phyloP scores from a whole-genome alignment of 2,797 vertebrate genomes.

The Cyclura pinguis region DNA sequence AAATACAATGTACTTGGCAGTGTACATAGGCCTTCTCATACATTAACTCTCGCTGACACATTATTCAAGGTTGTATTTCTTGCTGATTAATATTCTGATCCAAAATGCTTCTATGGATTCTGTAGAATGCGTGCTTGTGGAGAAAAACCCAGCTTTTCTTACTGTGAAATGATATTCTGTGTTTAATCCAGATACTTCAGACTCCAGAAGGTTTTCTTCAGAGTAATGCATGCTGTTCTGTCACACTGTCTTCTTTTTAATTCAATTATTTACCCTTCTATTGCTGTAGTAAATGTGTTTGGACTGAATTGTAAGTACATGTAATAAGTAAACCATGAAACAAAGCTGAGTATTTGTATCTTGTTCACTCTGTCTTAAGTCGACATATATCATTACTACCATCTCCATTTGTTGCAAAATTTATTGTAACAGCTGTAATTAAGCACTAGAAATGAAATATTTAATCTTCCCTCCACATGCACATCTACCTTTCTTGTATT shows the following conservation, averaged over 20 bases:
- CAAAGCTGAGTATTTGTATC: neutral
- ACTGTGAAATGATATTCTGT: conserved; percentile 58
- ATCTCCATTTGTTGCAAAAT: neutral
- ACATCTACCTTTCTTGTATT: no score
- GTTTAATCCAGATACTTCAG: conserved; percentile 58
- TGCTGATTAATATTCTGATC: conserved; percentile 70
- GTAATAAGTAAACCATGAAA: neutral
- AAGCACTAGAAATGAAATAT: neutral
- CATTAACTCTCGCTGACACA: conserved; percentile 68
- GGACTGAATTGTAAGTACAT: neutral
- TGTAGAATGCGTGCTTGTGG: conserved; percentile 70
- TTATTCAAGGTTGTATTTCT: conserved; percentile 77
- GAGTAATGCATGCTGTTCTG: neutral
- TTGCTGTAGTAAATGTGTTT: neutral
- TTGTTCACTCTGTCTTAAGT: conserved; percentile 11
- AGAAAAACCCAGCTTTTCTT: conserved; percentile 59
- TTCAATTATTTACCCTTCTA: neutral
- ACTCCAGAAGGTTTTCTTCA: conserved; percentile 24
- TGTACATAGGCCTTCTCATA: conserved; percentile 73
- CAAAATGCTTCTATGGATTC: conserved; percentile 44
- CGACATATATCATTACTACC: neutral
- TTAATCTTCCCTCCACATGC: no score
- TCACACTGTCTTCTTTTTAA: neutral
- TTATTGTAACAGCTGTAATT: neutral
- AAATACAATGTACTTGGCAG: conserved; percentile 72